These are phyloP conservation scores for Ceuthmochares aereus DNA, from an alignment of 2,113 vertebrate genomes.

Conservation along the genomic window DNA sequence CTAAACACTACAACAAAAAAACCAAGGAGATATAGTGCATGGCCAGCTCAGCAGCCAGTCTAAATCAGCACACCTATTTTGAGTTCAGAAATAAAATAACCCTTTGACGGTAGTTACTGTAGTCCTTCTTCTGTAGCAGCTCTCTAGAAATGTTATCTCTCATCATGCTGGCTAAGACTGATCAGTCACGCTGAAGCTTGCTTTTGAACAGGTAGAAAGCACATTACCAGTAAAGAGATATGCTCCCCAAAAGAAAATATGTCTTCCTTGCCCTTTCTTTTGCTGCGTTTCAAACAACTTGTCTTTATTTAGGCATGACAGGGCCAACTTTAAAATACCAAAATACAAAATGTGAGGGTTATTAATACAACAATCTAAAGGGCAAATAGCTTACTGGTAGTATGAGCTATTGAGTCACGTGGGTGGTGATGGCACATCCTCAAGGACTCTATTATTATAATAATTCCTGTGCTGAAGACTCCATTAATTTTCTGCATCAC, in stretches of 20 bases:
- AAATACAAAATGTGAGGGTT: background rate
- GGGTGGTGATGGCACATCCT: background rate
- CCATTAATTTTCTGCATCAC: background rate
- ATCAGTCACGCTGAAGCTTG: background rate
- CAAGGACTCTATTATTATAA: background rate
- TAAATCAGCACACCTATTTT: background rate
- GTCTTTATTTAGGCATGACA: background rate
- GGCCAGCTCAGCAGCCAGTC: background rate
- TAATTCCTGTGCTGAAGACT: background rate
- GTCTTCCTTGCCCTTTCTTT: constrained; percentile 2
- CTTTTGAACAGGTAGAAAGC: background rate
- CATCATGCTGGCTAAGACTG: background rate
- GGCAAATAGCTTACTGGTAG: background rate
- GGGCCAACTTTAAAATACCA: background rate
- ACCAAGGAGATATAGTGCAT: background rate
- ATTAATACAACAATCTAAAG: background rate
- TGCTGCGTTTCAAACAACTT: background rate
- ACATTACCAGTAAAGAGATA: background rate
- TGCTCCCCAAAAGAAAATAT: background rate
- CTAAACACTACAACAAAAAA: background rate
- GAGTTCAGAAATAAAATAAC: background rate
- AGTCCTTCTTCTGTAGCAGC: background rate
- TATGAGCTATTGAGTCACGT: background rate
- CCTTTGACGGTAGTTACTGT: background rate
- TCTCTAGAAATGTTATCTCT: background rate